Conservation (phyloP, 2,797 vertebrate genomes). For the Amblyopsis hoosieri region DNA sequence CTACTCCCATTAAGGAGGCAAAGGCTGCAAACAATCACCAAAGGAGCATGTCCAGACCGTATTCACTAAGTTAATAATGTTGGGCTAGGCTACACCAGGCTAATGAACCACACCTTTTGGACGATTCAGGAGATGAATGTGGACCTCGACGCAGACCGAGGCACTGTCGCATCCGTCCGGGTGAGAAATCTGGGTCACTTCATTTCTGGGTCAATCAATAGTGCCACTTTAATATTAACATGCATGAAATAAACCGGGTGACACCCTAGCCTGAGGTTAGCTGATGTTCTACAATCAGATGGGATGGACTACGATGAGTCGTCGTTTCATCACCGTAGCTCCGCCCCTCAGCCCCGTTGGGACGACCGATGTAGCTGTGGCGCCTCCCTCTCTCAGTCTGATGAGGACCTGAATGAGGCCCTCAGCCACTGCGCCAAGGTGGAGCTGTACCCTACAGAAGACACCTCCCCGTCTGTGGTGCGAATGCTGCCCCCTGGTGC, state of each 20-base stretch:
- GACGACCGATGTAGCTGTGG: conserved; percentile 76
- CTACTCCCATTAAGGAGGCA: too few species aligned
- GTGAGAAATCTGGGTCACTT: conserved; percentile 67
- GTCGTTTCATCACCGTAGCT: conserved; percentile 67
- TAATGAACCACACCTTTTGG: conserved; percentile 24
- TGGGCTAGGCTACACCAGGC: too few species aligned
- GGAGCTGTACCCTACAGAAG: conserved; percentile 58
- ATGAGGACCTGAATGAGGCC: conserved; percentile 75
- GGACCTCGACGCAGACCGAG: conserved; percentile 67
- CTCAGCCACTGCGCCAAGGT: conserved; percentile 48
- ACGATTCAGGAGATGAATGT: conserved; percentile 80
- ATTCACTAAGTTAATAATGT: too few species aligned
- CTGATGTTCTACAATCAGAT: conserved; percentile 56
- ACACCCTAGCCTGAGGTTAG: too few species aligned
- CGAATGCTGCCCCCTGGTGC: conserved; percentile 64
- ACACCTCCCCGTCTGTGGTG: conserved; percentile 71
- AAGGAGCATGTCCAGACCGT: too few species aligned
- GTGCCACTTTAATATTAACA: too few species aligned
- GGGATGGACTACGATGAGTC: conserved; percentile 80
- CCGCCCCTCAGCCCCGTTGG: conserved; percentile 39
- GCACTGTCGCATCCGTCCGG: conserved; percentile 81
- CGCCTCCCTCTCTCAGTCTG: conserved; percentile 80
- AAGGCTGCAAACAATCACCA: too few species aligned
- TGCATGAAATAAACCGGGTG: too few species aligned
- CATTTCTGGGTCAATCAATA: not conserved